Evolutionary conservation across 1,140 invertebrate genomes (phyloP).

Genomic region (Psix sp.): DNA sequence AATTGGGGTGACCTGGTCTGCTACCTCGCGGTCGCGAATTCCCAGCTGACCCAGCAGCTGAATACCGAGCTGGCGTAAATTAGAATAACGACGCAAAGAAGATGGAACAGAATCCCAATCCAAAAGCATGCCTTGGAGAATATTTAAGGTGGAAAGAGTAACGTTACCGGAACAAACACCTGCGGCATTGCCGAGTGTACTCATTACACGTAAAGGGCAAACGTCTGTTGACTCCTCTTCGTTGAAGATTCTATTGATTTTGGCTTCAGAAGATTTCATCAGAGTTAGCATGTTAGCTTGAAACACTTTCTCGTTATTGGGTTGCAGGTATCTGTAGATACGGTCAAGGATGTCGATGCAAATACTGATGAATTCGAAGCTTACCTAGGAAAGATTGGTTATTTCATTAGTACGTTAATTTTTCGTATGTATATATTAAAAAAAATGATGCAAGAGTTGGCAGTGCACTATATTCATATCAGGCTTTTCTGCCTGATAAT

Average conservation of each 20-base stretch:
- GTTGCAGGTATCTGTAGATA: slow-evolving; percentile 53
- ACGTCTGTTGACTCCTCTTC: slow-evolving; percentile 47
- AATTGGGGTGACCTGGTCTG: slow-evolving; percentile 71
- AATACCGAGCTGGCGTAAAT: slow-evolving; percentile 66
- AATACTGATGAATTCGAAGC: slow-evolving; percentile 60
- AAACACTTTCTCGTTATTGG: slow-evolving; percentile 27
- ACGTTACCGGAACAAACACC: slow-evolving; percentile 65
- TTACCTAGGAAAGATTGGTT: slow-evolving; percentile 61
- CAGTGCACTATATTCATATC: no score
- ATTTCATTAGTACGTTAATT: no score
- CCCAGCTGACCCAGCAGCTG: slow-evolving; percentile 69
- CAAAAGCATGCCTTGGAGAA: slow-evolving; percentile 67
- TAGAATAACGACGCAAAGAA: slow-evolving; percentile 33
- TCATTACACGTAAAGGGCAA: slow-evolving; percentile 63
- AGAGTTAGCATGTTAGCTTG: slow-evolving; percentile 60
- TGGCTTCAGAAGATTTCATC: slow-evolving; percentile 63
- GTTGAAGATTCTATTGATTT: slow-evolving; percentile 64
- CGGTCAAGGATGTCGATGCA: slow-evolving; percentile 68
- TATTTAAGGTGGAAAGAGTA: slow-evolving; percentile 56
- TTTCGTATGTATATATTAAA: no score
- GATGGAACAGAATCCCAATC: slow-evolving; percentile 65
- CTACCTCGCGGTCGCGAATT: slow-evolving; percentile 68
- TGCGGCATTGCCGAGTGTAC: slow-evolving; percentile 71
- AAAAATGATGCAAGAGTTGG: no score
- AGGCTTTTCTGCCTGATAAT: no score